Base-by-base conservation (phyloP, 2,797 vertebrate species). In the Glyptemys insculpta region DNA sequence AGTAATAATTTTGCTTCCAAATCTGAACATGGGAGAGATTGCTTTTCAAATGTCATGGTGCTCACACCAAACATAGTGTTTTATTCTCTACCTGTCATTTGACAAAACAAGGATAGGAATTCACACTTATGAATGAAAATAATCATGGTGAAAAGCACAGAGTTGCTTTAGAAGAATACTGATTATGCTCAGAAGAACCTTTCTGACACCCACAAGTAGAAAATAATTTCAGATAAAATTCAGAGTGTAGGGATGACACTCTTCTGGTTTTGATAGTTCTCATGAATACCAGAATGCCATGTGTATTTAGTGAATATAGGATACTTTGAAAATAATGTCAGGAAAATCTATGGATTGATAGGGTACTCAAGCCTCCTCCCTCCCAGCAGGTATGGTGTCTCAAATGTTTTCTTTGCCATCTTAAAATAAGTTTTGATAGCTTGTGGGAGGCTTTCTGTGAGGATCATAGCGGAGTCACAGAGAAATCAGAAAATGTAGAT, bases 121-220 rank as follows among this genome's bases (percentile, higher is more conserved):
- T 95, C 74, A 49, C 9, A 2, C 7, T 90, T 29, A 21, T 88
- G 62, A 84, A 89, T 87, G 59, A 89, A 96, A 94, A 93, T 52
- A 0, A 41, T 18, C 11, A 27, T 34, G 65, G 86, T 79, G 53
- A 92, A 95, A 95, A 95, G 2, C 15, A 68, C 1, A 3, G 1
- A 65, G 57, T 14, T 57, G 37, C 83, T 47, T 16, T 4, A n/a
- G 79, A 87, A 54, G 41, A 93, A 91, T 86, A 6, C 29, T 80
- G 44, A 59, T 0, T 0, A 21, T 91, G 5, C 68, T 96, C 49
- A 85, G 41, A 95, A 91, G 19, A 80, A 91, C 1, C 85, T 90
- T 37, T 81, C 52, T 76, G 86, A 81, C 41, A 95, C 83, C 59
- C 93, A 94, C 93, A 74, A 29, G 44, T 11, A 79, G 27, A 85